Percentiles rank a stretch among this genome's conserved stretches.
phyloP scores from a whole-genome alignment of 2,113 vertebrate species.

The Upupa epops region DNA sequence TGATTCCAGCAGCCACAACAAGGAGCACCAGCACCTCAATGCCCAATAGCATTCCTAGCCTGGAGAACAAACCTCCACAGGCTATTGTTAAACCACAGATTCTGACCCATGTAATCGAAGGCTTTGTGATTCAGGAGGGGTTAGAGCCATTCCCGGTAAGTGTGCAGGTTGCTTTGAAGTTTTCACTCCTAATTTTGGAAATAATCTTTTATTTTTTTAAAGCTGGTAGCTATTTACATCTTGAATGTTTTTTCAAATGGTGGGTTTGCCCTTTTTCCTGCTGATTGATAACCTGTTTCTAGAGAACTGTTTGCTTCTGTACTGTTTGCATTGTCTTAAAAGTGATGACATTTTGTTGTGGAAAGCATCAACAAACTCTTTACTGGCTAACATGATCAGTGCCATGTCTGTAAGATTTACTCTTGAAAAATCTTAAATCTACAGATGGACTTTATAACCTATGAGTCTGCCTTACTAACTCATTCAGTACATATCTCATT shows the following conservation, averaged over 20 bases:
- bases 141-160: constrained; percentile 94
- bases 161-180: background rate
- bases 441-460: background rate
- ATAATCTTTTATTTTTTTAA: background rate
- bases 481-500: background rate
- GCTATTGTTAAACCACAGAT: constrained; percentile 89
- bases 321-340: background rate
- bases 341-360: background rate
- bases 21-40: constrained; percentile 78
- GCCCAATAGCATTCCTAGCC: constrained; percentile 76
- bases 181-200: background rate
- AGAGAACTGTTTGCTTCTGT: background rate
- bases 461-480: background rate
- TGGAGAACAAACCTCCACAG: constrained; percentile 83
- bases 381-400: background rate
- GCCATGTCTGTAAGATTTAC: background rate
- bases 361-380: background rate
- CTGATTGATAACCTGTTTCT: background rate
- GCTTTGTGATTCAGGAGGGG: constrained; percentile 97
- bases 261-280: background rate
- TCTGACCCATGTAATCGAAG: constrained; percentile 95
- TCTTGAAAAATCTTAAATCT: background rate
- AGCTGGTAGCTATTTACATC: background rate
- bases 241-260: background rate
- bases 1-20: constrained; percentile 81